Conservation (phyloP, 2,113 vertebrate genomes). For the Perca schrenkii region DNA sequence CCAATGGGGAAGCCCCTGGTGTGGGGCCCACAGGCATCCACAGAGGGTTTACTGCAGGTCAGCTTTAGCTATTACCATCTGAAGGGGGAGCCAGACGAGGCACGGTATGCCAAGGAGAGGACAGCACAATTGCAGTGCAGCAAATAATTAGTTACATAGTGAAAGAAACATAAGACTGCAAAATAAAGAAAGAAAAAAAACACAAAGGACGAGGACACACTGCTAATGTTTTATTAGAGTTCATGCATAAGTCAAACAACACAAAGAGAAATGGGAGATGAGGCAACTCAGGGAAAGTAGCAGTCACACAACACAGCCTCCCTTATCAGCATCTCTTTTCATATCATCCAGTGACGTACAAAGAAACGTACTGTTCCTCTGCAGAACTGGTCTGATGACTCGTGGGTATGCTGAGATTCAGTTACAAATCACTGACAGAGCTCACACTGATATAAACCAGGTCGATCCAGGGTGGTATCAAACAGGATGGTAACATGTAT, state of each 20-base stretch:
- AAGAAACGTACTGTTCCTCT: constrained; percentile 35
- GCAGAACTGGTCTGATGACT: constrained; percentile 29
- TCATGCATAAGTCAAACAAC: constrained; percentile 92
- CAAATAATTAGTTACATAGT: not conserved
- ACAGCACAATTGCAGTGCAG: not conserved
- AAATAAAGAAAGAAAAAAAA: not conserved
- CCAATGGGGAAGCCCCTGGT: constrained; percentile 85
- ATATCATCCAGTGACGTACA: constrained; percentile 41
- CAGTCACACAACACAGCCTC: constrained; percentile 68
- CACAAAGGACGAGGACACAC: constrained; percentile 59
- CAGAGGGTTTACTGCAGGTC: constrained; percentile 81
- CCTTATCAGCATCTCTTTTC: constrained; percentile 20
- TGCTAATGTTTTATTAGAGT: constrained; percentile 88
- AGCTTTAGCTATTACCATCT: constrained; percentile 41
- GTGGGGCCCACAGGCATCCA: constrained; percentile 62
- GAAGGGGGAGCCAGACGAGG: not conserved
- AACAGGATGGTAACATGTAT: constrained; percentile 28
- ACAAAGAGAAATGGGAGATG: constrained; percentile 79
- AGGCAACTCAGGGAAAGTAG: constrained; percentile 81
- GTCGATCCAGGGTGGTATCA: constrained; percentile 4
- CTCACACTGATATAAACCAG: constrained; percentile 47
- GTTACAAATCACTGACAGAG: constrained; percentile 47
- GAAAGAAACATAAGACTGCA: not conserved
- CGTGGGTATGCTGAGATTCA: constrained; percentile 2
- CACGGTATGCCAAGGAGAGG: constrained; percentile 5